Evolutionary conservation across 53 echinoderm and acorn worm species (phyloP), one percentile per base, ranked within the genome.

Genomic region (Pentamera pediparva): DNA sequence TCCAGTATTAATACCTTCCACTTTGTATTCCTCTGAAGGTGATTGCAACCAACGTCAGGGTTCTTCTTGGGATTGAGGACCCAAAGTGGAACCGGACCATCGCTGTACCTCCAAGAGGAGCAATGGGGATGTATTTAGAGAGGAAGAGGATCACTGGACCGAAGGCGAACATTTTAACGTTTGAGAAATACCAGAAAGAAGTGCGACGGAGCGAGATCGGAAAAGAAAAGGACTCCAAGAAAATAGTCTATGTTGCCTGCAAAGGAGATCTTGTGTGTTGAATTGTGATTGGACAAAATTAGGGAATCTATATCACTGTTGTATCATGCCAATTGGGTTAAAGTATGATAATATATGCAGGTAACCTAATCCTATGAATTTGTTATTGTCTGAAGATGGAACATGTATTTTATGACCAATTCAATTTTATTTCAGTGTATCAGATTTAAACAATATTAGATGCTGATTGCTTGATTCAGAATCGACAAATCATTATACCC

Each of bases 21-120:
- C 47, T 27, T 43, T 69, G 39, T 12, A 69, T 43, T n/a, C 40
- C 19, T 51, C 32, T 75, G 6, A 55, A 98, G 98, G 80, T 86
- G 56, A 98, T 98, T 32, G 80, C 98, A 13, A 75, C 56, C 62
- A 86, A 79, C 41, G 88, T 98, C 32, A 76, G 98, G 22, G 91
- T 91, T 10, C 82, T 89, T 22, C 78, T 98, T 2, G 86, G 56
- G 0, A 89, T 98, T 8, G 98, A 98, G 70, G 86, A 89, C 20
- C 98, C 98, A 0, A 79, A 85, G 59, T 98, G 98, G 98, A 98
- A 92, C 39, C 82, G 98, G 0, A 98, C 91, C 49, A 98, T 98
- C 53, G 91, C 98, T 31, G 56, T 98, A 28, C 89, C 86, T 33
- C 98, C 77, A 56, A 72, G 98, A 15, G 91, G 91, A 65, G 76